These are phyloP conservation scores for Chloropsis cyanopogon DNA, from an alignment of 2,113 vertebrate genomes.

Conservation along the genomic window DNA sequence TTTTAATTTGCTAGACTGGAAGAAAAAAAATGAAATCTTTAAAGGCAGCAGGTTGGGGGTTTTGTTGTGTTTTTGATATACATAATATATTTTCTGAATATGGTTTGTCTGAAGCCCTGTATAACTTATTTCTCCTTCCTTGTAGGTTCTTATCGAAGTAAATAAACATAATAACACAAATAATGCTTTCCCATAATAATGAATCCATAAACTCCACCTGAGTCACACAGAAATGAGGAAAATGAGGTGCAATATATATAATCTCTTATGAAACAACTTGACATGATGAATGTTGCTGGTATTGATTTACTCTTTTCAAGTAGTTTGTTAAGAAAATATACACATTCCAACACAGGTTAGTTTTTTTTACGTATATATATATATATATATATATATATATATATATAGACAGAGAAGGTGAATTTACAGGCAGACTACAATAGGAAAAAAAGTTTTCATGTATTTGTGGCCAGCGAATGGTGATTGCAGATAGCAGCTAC, in stretches of 20 bases:
- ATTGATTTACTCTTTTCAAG: not conserved
- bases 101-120: not conserved
- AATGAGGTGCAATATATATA: not conserved
- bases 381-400: too few relatives aligned
- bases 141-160: not conserved
- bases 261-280: not conserved
- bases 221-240: not conserved
- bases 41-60: not conserved
- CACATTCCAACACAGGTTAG: not conserved
- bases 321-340: not conserved
- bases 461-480: not conserved
- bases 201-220: not conserved
- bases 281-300: not conserved
- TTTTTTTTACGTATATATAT: too few relatives aligned
- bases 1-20: not conserved
- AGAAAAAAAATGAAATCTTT: not conserved
- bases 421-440: not conserved
- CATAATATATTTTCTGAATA: not conserved
- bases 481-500: not conserved
- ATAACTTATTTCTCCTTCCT: not conserved
- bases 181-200: not conserved
- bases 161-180: not conserved
- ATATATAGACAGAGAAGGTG: not conserved
- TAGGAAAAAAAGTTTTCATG: not conserved
- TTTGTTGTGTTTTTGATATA: not conserved